Conservation (phyloP, 2,113 vertebrate species). For the Hippocampus abdominalis region DNA sequence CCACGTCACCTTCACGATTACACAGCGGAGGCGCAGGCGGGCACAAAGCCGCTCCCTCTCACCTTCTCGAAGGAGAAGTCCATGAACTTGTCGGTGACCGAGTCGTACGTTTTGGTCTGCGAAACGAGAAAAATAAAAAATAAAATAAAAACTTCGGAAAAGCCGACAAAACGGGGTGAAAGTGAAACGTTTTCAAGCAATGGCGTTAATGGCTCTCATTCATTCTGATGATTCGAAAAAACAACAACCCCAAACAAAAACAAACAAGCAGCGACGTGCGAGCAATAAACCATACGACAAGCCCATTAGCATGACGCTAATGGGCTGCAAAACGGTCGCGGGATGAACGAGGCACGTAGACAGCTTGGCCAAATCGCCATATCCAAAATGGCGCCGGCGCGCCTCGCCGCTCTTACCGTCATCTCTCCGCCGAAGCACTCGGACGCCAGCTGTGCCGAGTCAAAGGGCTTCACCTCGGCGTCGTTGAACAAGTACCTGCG, state of each 20-base stretch:
- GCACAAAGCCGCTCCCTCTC: not conserved
- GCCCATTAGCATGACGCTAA: too few relatives aligned
- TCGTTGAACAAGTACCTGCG: slow-evolving; percentile 97
- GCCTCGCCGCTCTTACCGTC: slow-evolving; percentile 75
- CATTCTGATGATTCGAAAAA: too few relatives aligned
- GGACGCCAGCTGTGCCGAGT: slow-evolving; percentile 94
- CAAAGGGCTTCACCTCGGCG: slow-evolving; percentile 96
- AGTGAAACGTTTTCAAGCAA: not conserved
- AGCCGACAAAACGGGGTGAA: too few relatives aligned
- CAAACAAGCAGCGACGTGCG: too few relatives aligned
- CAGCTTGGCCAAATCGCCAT: not conserved
- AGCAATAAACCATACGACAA: too few relatives aligned
- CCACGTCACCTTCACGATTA: not conserved
- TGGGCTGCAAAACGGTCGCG: too few relatives aligned
- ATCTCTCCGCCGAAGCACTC: slow-evolving; percentile 99
- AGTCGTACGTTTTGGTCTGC: slow-evolving; percentile 98
- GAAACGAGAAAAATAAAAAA: slow-evolving; percentile 25
- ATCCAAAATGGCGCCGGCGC: not conserved
- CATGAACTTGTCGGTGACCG: slow-evolving; percentile 99
- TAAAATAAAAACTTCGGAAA: too few relatives aligned
- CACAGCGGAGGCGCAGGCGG: not conserved
- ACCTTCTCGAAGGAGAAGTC: slow-evolving; percentile 99
- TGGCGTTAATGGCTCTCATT: not conserved
- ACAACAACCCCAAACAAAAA: too few relatives aligned
- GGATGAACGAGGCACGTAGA: too few relatives aligned